A percentile compares a stretch with the other conserved stretches of the same genome.
Evolutionary conservation across 1,140 invertebrate species (phyloP).

Genomic region (Potamilus streckersoni): DNA sequence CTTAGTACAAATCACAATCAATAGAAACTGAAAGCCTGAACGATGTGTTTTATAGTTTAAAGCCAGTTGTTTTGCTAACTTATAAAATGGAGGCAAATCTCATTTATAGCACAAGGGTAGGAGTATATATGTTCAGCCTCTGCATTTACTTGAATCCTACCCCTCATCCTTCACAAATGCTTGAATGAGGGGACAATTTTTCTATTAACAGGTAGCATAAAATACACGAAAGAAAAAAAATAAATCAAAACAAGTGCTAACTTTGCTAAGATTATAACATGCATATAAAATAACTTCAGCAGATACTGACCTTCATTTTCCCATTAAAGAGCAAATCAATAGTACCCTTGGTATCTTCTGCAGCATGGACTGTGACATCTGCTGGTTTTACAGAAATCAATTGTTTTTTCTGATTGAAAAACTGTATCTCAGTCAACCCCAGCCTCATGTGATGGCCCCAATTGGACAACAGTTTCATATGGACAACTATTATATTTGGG

Average conservation of each 20-base stretch:
- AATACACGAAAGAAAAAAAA: not conserved
- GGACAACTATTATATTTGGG: constrained; percentile 31
- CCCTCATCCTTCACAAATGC: too few species aligned
- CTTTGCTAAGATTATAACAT: not conserved
- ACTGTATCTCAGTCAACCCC: constrained; percentile 63
- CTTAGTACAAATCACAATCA: too few species aligned
- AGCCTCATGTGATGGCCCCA: constrained; percentile 60
- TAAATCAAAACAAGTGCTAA: too few species aligned
- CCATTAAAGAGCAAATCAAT: constrained; percentile 53
- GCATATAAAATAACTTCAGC: not conserved
- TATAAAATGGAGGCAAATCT: too few species aligned
- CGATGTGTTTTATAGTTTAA: too few species aligned
- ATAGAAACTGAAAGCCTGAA: too few species aligned
- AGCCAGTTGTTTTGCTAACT: too few species aligned
- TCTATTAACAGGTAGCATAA: not conserved
- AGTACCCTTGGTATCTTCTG: constrained; percentile 31
- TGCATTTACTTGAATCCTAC: too few species aligned
- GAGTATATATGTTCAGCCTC: too few species aligned
- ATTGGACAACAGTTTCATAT: constrained; percentile 55
- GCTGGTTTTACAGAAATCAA: constrained; percentile 40
- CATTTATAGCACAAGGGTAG: too few species aligned
- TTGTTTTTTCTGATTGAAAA: constrained; percentile 44
- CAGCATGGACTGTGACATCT: constrained; percentile 49
- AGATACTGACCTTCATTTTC: constrained; percentile 52
- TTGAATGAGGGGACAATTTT: not conserved